Conservation (phyloP, 2,797 vertebrate genomes). For the Podarcis lilfordi region DNA sequence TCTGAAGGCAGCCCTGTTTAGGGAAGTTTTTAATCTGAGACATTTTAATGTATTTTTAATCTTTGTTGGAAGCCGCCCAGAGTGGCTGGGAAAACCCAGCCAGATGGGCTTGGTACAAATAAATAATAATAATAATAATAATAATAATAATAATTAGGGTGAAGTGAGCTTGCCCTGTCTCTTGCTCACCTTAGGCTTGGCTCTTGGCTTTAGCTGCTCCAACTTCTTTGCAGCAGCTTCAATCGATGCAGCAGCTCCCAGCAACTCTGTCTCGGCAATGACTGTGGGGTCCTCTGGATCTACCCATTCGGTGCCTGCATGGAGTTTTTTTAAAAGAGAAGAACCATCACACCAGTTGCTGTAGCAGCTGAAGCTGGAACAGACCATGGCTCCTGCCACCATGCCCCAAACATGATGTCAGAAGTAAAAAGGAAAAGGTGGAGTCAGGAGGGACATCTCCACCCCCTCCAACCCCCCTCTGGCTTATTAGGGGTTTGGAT, state of each 20-base stretch:
- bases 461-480: no score
- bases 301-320: slow-evolving; percentile 93
- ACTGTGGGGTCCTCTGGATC: slow-evolving; percentile 97
- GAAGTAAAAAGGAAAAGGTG: background rate
- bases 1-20: no score
- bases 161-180: background rate
- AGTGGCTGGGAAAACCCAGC: no score
- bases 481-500: background rate
- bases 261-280: slow-evolving; percentile 94
- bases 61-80: no score
- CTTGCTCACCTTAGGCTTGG: slow-evolving; percentile 93
- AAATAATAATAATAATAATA: no score
- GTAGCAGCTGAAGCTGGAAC: slow-evolving; percentile 45
- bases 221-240: slow-evolving; percentile 99
- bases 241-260: slow-evolving; percentile 97
- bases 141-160: no score
- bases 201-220: slow-evolving; percentile 96
- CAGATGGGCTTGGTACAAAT: no score
- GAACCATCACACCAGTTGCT: slow-evolving; percentile 46
- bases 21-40: no score
- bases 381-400: background rate
- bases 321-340: slow-evolving; percentile 14
- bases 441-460: no score
- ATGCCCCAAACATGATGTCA: background rate
- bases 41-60: no score